phyloP scores from a whole-genome alignment of 2,797 vertebrate species.

The Petrocephalus schoutedeni region DNA sequence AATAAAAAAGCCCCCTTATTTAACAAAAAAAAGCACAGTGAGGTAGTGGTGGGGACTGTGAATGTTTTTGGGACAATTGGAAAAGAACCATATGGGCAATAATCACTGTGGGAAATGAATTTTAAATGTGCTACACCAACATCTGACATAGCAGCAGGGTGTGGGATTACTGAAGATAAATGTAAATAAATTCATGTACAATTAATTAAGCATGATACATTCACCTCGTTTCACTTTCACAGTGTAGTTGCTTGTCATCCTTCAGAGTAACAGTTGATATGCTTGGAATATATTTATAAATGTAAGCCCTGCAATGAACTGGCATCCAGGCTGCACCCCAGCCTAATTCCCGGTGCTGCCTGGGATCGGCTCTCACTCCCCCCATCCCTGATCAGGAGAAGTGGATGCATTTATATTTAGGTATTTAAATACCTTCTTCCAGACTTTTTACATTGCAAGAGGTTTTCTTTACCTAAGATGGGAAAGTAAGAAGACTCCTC shows the following conservation, averaged over 20 bases:
- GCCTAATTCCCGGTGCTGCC: background rate
- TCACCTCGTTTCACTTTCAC: background rate
- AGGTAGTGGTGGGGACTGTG: background rate
- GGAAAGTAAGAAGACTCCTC: background rate
- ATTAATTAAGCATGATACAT: background rate
- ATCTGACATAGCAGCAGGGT: background rate
- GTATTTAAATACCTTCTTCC: background rate
- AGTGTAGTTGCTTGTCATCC: background rate
- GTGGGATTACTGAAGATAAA: background rate
- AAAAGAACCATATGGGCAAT: background rate
- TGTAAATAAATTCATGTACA: slow-evolving; percentile 16
- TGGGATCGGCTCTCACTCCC: background rate
- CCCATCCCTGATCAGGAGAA: background rate
- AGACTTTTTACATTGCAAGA: background rate
- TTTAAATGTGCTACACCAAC: background rate
- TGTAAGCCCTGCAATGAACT: background rate
- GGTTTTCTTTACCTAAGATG: background rate
- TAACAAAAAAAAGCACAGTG: background rate
- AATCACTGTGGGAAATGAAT: slow-evolving; percentile 11
- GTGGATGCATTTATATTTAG: background rate
- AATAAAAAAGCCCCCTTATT: background rate
- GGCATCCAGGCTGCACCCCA: background rate
- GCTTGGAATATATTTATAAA: background rate
- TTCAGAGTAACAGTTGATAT: background rate
- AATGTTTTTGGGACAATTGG: background rate